Evolutionary conservation across 2,113 vertebrate genomes (phyloP).

Genomic region (Stegastes partitus): DNA sequence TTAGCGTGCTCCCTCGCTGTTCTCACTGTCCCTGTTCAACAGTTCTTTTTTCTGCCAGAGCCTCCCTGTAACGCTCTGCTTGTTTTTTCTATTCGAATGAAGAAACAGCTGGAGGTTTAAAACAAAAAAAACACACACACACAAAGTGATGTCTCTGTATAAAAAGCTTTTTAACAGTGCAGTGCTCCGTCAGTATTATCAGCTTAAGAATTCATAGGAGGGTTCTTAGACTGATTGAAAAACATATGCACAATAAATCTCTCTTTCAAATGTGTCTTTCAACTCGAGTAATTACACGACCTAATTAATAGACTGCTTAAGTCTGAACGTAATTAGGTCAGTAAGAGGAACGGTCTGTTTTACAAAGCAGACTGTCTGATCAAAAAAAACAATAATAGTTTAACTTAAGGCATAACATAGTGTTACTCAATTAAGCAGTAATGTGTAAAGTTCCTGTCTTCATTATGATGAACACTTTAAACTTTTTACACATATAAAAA

Average conservation of each 20-base stretch:
- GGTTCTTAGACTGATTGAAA: conserved; percentile 7
- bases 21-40: conserved; percentile 25
- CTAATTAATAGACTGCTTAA: neutral
- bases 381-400: neutral
- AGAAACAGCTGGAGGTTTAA: neutral
- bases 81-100: conserved; percentile 1
- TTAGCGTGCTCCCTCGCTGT: conserved; percentile 20
- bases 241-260: neutral
- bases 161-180: conserved; percentile 13
- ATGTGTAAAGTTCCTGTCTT: neutral
- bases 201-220: conserved; percentile 1
- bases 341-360: neutral
- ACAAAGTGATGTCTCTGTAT: neutral
- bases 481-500: neutral
- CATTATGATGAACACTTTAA: neutral
- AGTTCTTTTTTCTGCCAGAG: conserved; percentile 3
- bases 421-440: neutral
- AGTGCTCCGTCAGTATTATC: conserved; percentile 18
- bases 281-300: neutral
- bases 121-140: too few species aligned
- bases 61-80: neutral
- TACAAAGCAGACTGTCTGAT: neutral
- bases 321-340: neutral
- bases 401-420: neutral
- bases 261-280: neutral